Conservation (phyloP, 2,113 vertebrate genomes). For the Carlito syrichta region DNA sequence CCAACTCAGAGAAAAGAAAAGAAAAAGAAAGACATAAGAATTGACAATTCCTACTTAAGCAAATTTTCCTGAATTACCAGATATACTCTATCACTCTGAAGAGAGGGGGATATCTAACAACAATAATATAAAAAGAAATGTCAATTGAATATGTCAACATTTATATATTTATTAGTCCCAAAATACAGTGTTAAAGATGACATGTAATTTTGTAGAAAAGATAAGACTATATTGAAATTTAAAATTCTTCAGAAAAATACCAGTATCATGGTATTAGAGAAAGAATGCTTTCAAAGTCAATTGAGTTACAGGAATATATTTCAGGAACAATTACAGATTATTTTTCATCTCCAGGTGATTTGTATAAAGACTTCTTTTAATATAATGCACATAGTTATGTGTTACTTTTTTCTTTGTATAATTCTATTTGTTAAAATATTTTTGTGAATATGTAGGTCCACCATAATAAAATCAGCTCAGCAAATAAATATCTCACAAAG, state of each 20-base stretch:
- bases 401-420: background rate
- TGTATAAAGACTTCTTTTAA: constrained; percentile 1
- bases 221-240: background rate
- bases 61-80: background rate
- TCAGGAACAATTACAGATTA: background rate
- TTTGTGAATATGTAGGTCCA: background rate
- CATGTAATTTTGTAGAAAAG: background rate
- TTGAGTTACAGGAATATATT: background rate
- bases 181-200: background rate
- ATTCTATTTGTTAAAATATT: background rate
- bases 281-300: background rate
- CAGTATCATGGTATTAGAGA: background rate
- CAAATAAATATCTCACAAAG: background rate
- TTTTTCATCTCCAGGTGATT: background rate
- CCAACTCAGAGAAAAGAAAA: too few relatives aligned
- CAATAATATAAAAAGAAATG: background rate
- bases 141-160: background rate
- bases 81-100: background rate
- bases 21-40: too few relatives aligned
- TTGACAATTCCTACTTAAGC: background rate
- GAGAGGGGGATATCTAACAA: background rate
- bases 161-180: background rate
- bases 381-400: background rate
- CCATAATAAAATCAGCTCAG: background rate
- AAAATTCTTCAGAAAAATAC: background rate